Percentiles rank a stretch among this genome's conserved stretches.
Evolutionary conservation across 2,797 vertebrate species (phyloP).

Genomic region (Limosa lapponica): DNA sequence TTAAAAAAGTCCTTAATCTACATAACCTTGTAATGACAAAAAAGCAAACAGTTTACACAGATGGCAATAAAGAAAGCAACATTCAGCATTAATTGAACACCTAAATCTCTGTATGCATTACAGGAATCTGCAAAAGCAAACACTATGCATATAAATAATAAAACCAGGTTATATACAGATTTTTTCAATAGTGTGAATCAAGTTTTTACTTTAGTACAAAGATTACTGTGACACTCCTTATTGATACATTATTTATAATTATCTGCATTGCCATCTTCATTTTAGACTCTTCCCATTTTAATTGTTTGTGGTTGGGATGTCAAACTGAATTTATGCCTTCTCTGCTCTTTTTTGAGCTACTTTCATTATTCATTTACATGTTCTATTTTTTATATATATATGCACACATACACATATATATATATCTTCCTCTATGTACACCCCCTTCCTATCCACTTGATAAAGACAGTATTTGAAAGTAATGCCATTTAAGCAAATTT

Average conservation of each 20-base stretch:
- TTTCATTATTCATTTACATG: neutral
- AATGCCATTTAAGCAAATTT: neutral
- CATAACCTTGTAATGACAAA: neutral
- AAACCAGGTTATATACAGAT: neutral
- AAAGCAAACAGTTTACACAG: neutral
- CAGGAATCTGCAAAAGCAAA: neutral
- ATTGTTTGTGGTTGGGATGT: neutral
- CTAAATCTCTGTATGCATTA: neutral
- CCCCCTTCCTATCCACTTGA: neutral
- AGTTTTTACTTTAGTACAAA: neutral
- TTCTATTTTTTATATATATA: neutral
- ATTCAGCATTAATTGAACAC: neutral
- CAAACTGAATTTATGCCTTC: neutral
- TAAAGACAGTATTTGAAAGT: neutral
- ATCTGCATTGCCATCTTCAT: neutral
- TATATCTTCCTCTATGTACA: neutral
- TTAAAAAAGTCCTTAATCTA: neutral
- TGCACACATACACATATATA: rapidly evolving
- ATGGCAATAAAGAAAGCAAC: neutral
- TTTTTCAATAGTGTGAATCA: neutral
- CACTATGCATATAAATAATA: neutral
- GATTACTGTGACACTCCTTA: neutral
- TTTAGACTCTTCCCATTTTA: neutral
- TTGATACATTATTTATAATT: neutral
- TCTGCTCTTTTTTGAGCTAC: neutral